phyloP scores from a whole-genome alignment of 30 jellyfish, hydroid and myxozoan genomes.

The Haliclystus octoradiatus region DNA sequence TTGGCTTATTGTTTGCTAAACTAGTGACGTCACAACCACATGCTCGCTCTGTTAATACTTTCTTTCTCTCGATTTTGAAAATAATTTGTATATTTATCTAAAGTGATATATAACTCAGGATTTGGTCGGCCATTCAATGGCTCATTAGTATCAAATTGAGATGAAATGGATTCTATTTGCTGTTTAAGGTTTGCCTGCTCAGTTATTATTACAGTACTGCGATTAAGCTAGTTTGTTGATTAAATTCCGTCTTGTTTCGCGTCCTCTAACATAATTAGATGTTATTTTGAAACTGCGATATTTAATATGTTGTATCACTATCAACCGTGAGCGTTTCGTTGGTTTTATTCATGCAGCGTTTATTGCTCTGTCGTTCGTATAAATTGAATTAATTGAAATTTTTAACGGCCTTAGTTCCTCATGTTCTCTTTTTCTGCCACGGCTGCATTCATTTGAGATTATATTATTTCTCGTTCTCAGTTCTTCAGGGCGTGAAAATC shows the following conservation, averaged over 20 bases:
- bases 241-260: too few species aligned
- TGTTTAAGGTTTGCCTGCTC: conserved; percentile 5
- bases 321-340: too few species aligned
- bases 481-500: conserved; percentile 74
- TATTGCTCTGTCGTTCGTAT: too few species aligned
- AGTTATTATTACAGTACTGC: neutral
- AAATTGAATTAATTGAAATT: too few species aligned
- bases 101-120: neutral
- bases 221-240: too few species aligned
- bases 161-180: neutral
- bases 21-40: conserved; percentile 92
- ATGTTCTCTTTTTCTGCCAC: conserved; percentile 16
- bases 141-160: neutral
- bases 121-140: neutral
- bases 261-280: too few species aligned
- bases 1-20: neutral
- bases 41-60: conserved; percentile 83
- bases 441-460: too few species aligned
- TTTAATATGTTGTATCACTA: too few species aligned
- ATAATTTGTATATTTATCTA: conserved; percentile 71
- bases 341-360: too few species aligned
- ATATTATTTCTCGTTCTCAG: conserved; percentile 5
- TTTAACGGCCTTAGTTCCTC: conserved; percentile 21
- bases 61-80: conserved; percentile 70
- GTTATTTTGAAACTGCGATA: too few species aligned